These are phyloP conservation scores for Ceraclea dissimilis DNA, from an alignment of 2,888 invertebrate species.

Conservation along the genomic window DNA sequence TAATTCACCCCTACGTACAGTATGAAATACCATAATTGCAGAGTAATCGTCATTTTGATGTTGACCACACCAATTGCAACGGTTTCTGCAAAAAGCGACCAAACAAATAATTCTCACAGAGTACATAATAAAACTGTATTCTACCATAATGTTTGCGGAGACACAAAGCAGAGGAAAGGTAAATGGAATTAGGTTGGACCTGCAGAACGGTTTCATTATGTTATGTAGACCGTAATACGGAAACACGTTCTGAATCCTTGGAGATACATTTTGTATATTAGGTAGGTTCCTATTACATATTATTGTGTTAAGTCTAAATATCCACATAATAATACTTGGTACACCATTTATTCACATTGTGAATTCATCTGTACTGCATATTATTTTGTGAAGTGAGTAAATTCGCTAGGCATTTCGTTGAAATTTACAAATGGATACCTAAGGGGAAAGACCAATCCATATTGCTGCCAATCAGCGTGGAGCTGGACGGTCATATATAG, in stretches of 20 bases:
- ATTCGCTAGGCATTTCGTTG: no score
- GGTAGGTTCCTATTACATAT: not conserved
- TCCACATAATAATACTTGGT: not conserved
- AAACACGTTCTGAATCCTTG: not conserved
- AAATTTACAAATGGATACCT: no score
- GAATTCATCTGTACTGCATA: conserved; percentile 21
- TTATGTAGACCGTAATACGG: not conserved
- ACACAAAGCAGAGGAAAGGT: not conserved
- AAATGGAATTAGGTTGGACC: not conserved
- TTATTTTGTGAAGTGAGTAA: no score
- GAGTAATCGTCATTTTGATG: conserved; percentile 3
- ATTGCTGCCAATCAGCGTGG: no score
- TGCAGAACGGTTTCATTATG: not conserved
- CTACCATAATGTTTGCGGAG: not conserved
- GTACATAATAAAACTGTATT: not conserved
- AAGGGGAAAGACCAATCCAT: no score
- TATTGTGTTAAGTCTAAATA: not conserved
- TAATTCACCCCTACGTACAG: not conserved
- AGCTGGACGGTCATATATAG: no score
- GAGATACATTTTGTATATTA: not conserved
- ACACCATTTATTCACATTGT: conserved; percentile 10
- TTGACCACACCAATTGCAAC: conserved; percentile 3
- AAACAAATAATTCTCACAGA: not conserved
- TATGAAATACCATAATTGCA: not conserved
- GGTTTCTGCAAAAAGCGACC: not conserved